These are phyloP conservation scores for Stenichneumon culpator DNA, from an alignment of 2,888 invertebrate genomes.

Conservation along the genomic window DNA sequence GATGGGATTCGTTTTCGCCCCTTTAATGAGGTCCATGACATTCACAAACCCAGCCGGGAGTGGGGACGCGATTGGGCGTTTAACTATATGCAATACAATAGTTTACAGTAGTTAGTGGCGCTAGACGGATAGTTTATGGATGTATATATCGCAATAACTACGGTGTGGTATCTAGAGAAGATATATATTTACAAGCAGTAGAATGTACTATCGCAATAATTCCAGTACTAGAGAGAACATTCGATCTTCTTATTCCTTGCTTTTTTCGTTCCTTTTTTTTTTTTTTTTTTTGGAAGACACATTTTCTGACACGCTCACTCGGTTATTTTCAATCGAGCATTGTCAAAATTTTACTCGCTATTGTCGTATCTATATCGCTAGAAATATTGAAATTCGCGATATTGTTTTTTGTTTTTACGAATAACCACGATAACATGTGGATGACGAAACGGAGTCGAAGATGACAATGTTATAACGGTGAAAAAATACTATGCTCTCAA, in stretches of 20 bases:
- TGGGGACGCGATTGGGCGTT: slow-evolving; percentile 79
- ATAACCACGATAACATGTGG: slow-evolving; percentile 82
- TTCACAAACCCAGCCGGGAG: slow-evolving; percentile 83
- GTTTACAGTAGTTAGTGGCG: slow-evolving; percentile 79
- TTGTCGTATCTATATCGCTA: slow-evolving; percentile 20
- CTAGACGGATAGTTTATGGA: slow-evolving; percentile 75
- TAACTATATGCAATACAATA: slow-evolving; percentile 75
- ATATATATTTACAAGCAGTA: slow-evolving; percentile 85
- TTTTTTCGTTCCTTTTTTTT: slow-evolving; percentile 73
- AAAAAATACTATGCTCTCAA: slow-evolving; percentile 42
- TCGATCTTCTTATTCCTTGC: slow-evolving; percentile 71
- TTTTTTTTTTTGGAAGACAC: slow-evolving; percentile 90
- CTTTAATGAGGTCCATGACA: slow-evolving; percentile 84
- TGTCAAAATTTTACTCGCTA: slow-evolving; percentile 61
- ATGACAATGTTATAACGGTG: slow-evolving; percentile 55
- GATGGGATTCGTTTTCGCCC: slow-evolving; percentile 81
- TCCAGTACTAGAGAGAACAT: slow-evolving; percentile 71
- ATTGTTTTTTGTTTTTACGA: slow-evolving; percentile 36
- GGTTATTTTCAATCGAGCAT: slow-evolving; percentile 26
- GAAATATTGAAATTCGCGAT: slow-evolving; percentile 48
- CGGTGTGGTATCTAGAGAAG: slow-evolving; percentile 77
- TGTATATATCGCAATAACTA: slow-evolving; percentile 76
- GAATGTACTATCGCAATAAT: slow-evolving; percentile 69
- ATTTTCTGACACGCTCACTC: slow-evolving; percentile 89
- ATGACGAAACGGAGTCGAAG: slow-evolving; percentile 79